These are phyloP conservation scores for Aphelenchoides bicaudatus DNA, from an alignment of 2,888 invertebrate species.

Conservation along the genomic window DNA sequence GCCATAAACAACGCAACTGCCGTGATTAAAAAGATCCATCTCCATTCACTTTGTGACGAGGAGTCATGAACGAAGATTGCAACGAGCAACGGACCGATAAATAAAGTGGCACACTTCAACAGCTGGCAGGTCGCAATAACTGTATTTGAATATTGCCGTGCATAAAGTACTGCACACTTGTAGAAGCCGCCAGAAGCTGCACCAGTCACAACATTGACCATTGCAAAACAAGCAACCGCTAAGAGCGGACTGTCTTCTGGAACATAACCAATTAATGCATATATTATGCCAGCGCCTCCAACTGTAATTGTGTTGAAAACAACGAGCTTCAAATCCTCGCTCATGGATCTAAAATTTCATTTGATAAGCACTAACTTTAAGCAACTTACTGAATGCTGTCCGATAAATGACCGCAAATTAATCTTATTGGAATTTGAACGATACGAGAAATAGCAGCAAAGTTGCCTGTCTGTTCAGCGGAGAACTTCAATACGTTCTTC, in stretches of 20 bases:
- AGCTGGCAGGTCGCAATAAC: constrained; percentile 51
- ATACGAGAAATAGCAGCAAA: constrained; percentile 26
- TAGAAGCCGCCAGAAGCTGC: constrained; percentile 33
- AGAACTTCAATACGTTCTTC: constrained; percentile 27
- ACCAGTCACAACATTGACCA: constrained; percentile 23
- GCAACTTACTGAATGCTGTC: constrained; percentile 25
- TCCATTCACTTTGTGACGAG: constrained; percentile 27
- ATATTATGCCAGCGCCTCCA: constrained; percentile 32
- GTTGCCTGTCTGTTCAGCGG: constrained; percentile 27
- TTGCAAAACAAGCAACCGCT: constrained; percentile 23
- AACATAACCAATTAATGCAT: constrained; percentile 36
- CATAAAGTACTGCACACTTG: constrained; percentile 28
- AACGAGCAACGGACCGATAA: constrained; percentile 47
- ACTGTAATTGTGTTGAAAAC: constrained; percentile 55
- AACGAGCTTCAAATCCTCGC: constrained; percentile 49
- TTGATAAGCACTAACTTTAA: neutral
- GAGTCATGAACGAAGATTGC: constrained; percentile 42
- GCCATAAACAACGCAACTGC: constrained; percentile 15
- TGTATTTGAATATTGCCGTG: constrained; percentile 34
- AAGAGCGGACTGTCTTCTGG: constrained; percentile 33
- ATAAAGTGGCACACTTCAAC: constrained; percentile 50
- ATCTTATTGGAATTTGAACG: constrained; percentile 31
- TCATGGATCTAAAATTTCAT: constrained; percentile 35
- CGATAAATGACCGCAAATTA: constrained; percentile 28
- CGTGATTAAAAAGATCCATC: constrained; percentile 26